Base-by-base conservation (phyloP, 2,113 vertebrate genomes). In the Catharus fuscescens region DNA sequence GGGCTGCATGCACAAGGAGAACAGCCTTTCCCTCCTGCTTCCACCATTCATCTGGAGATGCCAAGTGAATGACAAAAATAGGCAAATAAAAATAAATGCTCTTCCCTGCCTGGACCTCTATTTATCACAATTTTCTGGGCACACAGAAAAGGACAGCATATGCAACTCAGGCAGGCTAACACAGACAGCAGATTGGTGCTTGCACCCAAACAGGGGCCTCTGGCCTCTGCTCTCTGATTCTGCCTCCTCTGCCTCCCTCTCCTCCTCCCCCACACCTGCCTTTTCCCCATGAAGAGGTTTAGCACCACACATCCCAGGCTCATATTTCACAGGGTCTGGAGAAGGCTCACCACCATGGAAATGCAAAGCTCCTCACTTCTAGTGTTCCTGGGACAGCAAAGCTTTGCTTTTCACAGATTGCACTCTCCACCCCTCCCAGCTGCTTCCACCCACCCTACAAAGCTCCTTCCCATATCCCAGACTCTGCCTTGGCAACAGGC, bases 11-110 rank as follows among this genome's bases (percentile, higher is more conserved):
- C 81, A 74, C 54, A n/a, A 65, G 74, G 67, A 88, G 44, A 96
- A 66, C 10, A 81, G 60, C 56, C 48, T 71, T 65, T 83, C 86
- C 44, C 36, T 88, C 72, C 69, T 32, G 34, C 64, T 92, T 80
- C 69, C 45, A 86, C 93, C 79, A 88, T 86, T 83, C 53, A 93
- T 92, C 79, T 80, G 38, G 57, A 90, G 82, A 80, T 86, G 93
- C 76, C 95, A 96, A 90, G 26, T 1, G 36, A 74, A 60, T 24
- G 79, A 92, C 82, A 96, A 93, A 96, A 94, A 93, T 83, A 97
- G 88, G 91, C 86, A 97, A 95, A 97, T 88, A 97, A 95, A 97
- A 97, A 95, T 97, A 97, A 97, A 91, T 62, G 66, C 91, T 94
- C 72, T 77, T 88, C 64, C 42, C 38, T 92, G 88, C 76, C 92